Base-by-base conservation (phyloP, 2,113 vertebrate species). In the Megaptera novaeangliae region DNA sequence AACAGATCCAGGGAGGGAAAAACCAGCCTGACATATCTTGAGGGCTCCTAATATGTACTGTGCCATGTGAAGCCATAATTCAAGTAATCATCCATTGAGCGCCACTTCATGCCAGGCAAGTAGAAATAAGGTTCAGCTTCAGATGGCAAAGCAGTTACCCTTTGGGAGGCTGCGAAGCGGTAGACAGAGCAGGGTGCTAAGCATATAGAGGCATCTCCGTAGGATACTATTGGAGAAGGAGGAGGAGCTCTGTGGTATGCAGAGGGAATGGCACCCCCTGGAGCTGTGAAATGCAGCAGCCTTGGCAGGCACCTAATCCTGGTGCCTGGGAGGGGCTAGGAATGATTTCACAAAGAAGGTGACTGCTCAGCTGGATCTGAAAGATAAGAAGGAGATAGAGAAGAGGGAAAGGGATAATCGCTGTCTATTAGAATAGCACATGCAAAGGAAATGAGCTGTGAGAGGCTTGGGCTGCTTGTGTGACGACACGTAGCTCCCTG, bases 171-270 rank as follows among this genome's bases (percentile, higher is more conserved):
- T 29, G 49, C 0, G 0, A 63, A 49, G 13, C 55, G 44, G 4
- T 3, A 29, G 17, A 74, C 49, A 39, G 46, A 80, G 39, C 57
- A 52, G 57, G 39, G 18, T 21, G 46, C 18, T 14, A 27, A 78
- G 1, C 2, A 12, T 31, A 2, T 17, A 2, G 29, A 64, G 49
- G 36, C 36, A n/a, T 17, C 20, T 7, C 49, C 21, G n/a, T 80
- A 31, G 23, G 52, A 25, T 1, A 34, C 52, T 5, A 1, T 0
- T 0, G 20, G 34, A 57, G 55, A 55, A 46, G 74, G 44, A 88
- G 7, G 20, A 71, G 20, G 27, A 11, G 3, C 8, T 66, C 21
- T 31, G 34, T 27, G 10, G 15, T 2, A 7, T 8, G 4, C 44
- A 31, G 0, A 1, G 34, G 2, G 36, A 63, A n/a, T 5, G 23